phyloP scores from a whole-genome alignment of 2,888 invertebrate species.

The Pseudoips prasinana region DNA sequence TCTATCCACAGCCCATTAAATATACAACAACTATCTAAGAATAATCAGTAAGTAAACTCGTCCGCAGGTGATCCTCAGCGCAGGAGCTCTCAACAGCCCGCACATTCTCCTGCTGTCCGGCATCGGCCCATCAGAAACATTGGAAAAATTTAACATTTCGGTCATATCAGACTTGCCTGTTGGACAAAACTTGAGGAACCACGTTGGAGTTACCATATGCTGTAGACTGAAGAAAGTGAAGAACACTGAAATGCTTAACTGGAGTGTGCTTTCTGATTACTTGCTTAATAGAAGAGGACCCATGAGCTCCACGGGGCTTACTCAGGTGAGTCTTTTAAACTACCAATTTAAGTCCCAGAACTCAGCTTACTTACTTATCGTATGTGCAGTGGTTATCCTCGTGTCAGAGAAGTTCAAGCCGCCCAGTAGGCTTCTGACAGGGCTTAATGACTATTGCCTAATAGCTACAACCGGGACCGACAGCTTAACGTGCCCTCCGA shows the following conservation, averaged over 20 bases:
- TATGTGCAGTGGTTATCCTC: no score
- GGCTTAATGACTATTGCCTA: no score
- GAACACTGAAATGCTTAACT: slow-evolving; percentile 77
- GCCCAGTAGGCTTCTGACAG: no score
- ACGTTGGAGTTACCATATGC: slow-evolving; percentile 81
- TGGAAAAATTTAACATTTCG: slow-evolving; percentile 74
- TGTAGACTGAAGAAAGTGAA: slow-evolving; percentile 68
- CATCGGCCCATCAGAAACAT: slow-evolving; percentile 80
- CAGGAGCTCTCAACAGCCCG: slow-evolving; percentile 84
- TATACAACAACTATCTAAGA: no score
- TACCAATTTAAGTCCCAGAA: no score
- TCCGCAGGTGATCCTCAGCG: slow-evolving; percentile 80
- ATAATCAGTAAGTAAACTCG: no score
- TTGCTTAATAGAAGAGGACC: slow-evolving; percentile 79
- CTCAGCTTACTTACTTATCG: no score
- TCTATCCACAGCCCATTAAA: no score
- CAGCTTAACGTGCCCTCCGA: no score
- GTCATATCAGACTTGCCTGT: slow-evolving; percentile 84
- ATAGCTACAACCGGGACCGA: no score
- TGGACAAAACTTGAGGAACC: slow-evolving; percentile 84
- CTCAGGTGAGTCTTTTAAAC: slow-evolving; percentile 74
- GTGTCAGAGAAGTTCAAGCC: no score
- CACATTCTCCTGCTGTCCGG: slow-evolving; percentile 84
- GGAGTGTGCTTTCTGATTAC: slow-evolving; percentile 81
- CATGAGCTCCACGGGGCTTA: slow-evolving; percentile 83